phyloP scores from a whole-genome alignment of 2,888 invertebrate species.

The Agrenia bidenticulata region DNA sequence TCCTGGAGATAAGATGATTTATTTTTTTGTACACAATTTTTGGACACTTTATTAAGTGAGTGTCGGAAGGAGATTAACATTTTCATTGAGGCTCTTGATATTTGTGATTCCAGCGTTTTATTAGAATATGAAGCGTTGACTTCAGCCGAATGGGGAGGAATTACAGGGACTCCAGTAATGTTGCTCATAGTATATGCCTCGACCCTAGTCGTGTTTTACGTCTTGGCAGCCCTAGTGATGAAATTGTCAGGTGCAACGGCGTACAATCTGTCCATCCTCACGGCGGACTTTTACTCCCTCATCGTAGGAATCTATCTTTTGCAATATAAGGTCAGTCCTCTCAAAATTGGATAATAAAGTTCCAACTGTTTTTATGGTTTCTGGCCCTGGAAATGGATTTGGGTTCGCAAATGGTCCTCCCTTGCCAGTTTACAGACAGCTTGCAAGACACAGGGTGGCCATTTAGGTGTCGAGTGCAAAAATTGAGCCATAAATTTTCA shows the following conservation, averaged over 20 bases:
- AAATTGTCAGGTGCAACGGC: slow-evolving; percentile 78
- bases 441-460: not conserved
- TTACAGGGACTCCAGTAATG: slow-evolving; percentile 63
- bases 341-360: not conserved
- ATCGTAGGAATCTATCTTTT: slow-evolving; percentile 77
- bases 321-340: slow-evolving; percentile 69
- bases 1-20: too few relatives aligned
- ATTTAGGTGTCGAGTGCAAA: slow-evolving; percentile 1
- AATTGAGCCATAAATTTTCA: slow-evolving; percentile 4
- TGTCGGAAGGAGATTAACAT: too few relatives aligned
- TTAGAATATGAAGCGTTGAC: slow-evolving; percentile 71
- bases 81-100: too few relatives aligned
- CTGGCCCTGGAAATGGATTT: not conserved
- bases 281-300: slow-evolving; percentile 74
- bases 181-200: slow-evolving; percentile 67
- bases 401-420: not conserved
- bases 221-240: slow-evolving; percentile 72
- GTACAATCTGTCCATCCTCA: slow-evolving; percentile 74
- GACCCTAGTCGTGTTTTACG: slow-evolving; percentile 74
- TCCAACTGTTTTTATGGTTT: not conserved
- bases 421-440: not conserved
- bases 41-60: too few relatives aligned
- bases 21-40: too few relatives aligned
- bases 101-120: slow-evolving; percentile 59
- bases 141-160: slow-evolving; percentile 64